Evolutionary conservation across 1,140 invertebrate species (phyloP), one percentile per base, ranked within the genome.

Genomic region (Tetramorium parvispinum): DNA sequence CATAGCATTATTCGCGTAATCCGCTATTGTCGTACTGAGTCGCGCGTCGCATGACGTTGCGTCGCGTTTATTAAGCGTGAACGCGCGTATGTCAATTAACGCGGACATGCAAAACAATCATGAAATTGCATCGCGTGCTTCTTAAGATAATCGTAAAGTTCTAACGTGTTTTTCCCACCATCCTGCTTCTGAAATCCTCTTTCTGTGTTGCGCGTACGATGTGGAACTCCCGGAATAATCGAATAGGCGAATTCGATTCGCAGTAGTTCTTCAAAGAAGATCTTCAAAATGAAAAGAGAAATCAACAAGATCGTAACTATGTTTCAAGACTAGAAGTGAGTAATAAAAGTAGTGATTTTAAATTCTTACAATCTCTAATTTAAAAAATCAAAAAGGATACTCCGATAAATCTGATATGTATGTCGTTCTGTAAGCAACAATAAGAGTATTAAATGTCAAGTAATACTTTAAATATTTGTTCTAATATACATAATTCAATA

Each of bases 1-100:
- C n/a, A 16, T 4, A 32, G 7, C 27, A 68, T 68, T 79, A 61
- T 59, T 24, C 18, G 77, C 46, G n/a, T 66, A 65, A 79, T 65
- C n/a, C 43, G 24, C 10, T 13, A 79, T 79, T 43, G 10, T 4
- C 18, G 7, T 53, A 7, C 2, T 24, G 55, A 68, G 51, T 55
- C 46, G n/a, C 46, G n/a, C 46, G 27, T 53, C 24, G 24, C 43
- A 46, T 63, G 40, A 66, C 13, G 32, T 53, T 4, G 49, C 32
- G 8, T 40, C 13, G 7, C 6, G 3, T 49, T 63, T 32, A 57
- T 61, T 43, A 55, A 75, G 21, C 57, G 24, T 37, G 49, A 53
- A 18, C 16, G 18, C 21, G 18, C 24, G 27, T 18, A 59, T 40
- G 40, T 11, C 18, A 40, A 55, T 75, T 55, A 53, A 0, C 4